A percentile compares a stretch with the other conserved stretches of the same genome.
Evolutionary conservation across 1,140 invertebrate genomes (phyloP).

Genomic region (Polypedilum vanderplanki): DNA sequence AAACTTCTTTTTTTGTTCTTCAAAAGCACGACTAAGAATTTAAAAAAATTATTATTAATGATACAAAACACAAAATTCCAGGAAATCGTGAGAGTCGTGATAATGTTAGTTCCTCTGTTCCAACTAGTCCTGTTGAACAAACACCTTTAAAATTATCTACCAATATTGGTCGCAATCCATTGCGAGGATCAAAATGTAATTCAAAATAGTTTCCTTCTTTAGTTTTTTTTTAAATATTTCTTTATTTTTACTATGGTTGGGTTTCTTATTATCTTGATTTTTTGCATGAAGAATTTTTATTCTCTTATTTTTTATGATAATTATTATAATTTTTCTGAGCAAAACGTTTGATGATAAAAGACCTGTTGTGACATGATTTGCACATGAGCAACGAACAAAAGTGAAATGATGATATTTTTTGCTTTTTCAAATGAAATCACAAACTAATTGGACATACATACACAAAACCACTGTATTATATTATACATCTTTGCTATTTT

Average conservation of each 20-base stretch:
- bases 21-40: background rate
- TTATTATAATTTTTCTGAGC: background rate
- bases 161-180: constrained; percentile 60
- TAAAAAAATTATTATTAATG: constrained; percentile 9
- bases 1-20: background rate
- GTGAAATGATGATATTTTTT: no score
- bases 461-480: background rate
- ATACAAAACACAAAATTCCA: constrained; percentile 26
- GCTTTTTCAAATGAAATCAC: background rate
- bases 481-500: no score
- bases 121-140: constrained; percentile 53
- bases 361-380: no score
- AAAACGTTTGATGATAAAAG: background rate
- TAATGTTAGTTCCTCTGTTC: constrained; percentile 42
- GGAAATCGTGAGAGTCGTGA: constrained; percentile 43
- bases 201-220: constrained; percentile 30
- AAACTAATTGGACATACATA: background rate
- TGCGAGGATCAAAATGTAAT: constrained; percentile 75
- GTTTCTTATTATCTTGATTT: background rate
- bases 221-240: background rate
- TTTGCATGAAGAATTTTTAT: background rate
- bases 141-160: constrained; percentile 41
- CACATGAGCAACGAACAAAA: no score
- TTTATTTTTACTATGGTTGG: background rate
- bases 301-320: background rate